Base-by-base conservation (phyloP, 2,797 vertebrate species). In the Amniataba percoides region DNA sequence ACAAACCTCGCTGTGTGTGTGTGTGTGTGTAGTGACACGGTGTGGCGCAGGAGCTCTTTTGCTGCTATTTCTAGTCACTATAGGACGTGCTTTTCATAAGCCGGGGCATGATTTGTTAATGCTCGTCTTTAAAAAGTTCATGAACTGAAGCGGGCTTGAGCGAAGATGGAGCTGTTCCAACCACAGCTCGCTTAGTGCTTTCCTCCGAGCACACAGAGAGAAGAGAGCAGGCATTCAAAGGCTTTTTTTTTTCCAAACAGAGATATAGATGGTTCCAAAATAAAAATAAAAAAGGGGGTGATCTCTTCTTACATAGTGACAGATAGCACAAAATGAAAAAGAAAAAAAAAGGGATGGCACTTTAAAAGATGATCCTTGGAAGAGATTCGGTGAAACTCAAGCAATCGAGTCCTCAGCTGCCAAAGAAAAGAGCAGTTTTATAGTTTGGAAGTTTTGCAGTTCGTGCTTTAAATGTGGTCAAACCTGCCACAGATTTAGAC, bases 11-110 rank as follows among this genome's bases (percentile, higher is more conserved):
- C n/a, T 55, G 2, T 40, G 31, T 42, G 76, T 61, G 31, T 67
- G 27, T 39, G 18, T 34, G 9, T 69, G 52, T 69, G 56, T n/a
- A n/a, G 79, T 80, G 83, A 79, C 75, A 74, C 14, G 5, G 36
- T 16, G 74, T 71, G 81, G 79, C 14, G 70, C 78, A 85, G 46
- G 65, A 76, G 61, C 73, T 81, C 63, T 19, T 62, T 57, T 64
- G 67, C 71, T 85, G 68, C 82, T 83, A 67, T 82, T 90, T 87
- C 80, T 80, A 85, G 78, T 74, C 72, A 45, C 74, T 81, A 74
- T 84, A 77, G 71, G 80, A 45, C 45, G 61, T 65, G 61, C 61
- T 80, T 85, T 76, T 82, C 67, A 85, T 74, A 68, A 82, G 65
- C 77, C 7, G 21, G 66, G 64, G 55, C 60, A 77, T 45, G 72